phyloP scores from a whole-genome alignment of 37 sponge, comb jelly and placozoan genomes.

The Hexactinellida sp. region DNA sequence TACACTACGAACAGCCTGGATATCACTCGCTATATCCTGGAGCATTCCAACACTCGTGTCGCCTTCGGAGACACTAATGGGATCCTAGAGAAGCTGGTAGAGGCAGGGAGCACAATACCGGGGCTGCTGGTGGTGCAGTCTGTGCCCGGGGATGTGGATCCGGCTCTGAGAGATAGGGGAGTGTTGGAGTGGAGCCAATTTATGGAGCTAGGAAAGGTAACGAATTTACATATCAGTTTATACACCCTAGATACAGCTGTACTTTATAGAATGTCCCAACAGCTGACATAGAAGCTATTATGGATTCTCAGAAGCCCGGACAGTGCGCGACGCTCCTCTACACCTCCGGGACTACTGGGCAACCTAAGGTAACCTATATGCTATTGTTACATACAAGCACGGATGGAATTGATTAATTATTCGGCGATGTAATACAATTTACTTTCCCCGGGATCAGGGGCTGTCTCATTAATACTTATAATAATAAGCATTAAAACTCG shows the following conservation, averaged over 20 bases:
- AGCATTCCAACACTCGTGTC: slow-evolving; percentile 64
- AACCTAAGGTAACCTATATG: slow-evolving; percentile 77
- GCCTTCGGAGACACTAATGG: slow-evolving; percentile 67
- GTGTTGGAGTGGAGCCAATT: slow-evolving; percentile 60
- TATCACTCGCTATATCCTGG: slow-evolving; percentile 32
- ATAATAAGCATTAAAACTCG: no score
- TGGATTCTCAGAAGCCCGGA: slow-evolving; percentile 68
- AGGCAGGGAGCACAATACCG: slow-evolving; percentile 31
- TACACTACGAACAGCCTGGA: slow-evolving; percentile 57
- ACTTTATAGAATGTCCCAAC: slow-evolving; percentile 49
- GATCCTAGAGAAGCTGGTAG: slow-evolving; percentile 66
- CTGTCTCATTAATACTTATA: no score
- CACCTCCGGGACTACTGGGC: slow-evolving; percentile 87
- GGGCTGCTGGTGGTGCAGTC: slow-evolving; percentile 40
- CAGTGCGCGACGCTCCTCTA: slow-evolving; percentile 72
- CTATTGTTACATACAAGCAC: no score
- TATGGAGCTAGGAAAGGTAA: slow-evolving; percentile 49
- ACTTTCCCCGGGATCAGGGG: no score
- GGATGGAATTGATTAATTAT: no score
- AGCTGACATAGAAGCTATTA: slow-evolving; percentile 60
- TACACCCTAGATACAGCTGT: not conserved
- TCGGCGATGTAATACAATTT: no score
- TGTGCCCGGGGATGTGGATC: slow-evolving; percentile 37
- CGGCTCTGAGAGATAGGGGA: slow-evolving; percentile 40
- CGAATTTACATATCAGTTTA: not conserved